These are phyloP conservation scores for Apis laboriosa DNA, from an alignment of 1,140 invertebrate species.

Conservation along the genomic window DNA sequence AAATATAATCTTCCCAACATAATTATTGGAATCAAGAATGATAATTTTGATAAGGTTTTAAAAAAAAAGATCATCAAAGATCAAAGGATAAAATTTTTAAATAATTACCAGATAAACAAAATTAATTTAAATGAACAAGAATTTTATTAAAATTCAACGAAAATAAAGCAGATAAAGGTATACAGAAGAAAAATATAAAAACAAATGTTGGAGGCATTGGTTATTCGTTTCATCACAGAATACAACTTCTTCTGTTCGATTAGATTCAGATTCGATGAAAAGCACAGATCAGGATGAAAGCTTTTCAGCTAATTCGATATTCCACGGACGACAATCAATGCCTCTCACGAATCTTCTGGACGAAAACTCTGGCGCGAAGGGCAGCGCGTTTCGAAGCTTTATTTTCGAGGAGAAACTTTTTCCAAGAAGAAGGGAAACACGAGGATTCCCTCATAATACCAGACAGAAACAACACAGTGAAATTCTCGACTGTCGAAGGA, in stretches of 20 bases:
- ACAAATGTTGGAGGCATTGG: not conserved
- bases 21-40: no score
- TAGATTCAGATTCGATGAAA: not conserved
- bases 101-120: no score
- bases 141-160: no score
- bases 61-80: no score
- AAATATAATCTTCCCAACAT: no score
- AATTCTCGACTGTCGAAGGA: not conserved
- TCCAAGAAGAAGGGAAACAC: not conserved
- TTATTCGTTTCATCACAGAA: not conserved
- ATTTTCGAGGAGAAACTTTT: conserved; percentile 20
- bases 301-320: conserved; percentile 62
- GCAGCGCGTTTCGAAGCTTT: conserved; percentile 13
- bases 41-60: no score
- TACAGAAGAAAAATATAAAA: not conserved
- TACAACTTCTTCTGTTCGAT: not conserved
- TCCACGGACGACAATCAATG: conserved; percentile 48
- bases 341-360: conserved; percentile 45
- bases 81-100: no score
- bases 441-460: conserved; percentile 26
- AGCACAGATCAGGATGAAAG: conserved; percentile 50
- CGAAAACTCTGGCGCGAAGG: conserved; percentile 33
- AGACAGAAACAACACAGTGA: conserved; percentile 40
- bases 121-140: no score
- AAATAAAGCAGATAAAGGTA: no score